A percentile compares a stretch with the other conserved stretches of the same genome.
These are phyloP conservation scores for Rhinopomastus cyanomelas DNA, from an alignment of 2,113 vertebrate species.

Conservation along the genomic window DNA sequence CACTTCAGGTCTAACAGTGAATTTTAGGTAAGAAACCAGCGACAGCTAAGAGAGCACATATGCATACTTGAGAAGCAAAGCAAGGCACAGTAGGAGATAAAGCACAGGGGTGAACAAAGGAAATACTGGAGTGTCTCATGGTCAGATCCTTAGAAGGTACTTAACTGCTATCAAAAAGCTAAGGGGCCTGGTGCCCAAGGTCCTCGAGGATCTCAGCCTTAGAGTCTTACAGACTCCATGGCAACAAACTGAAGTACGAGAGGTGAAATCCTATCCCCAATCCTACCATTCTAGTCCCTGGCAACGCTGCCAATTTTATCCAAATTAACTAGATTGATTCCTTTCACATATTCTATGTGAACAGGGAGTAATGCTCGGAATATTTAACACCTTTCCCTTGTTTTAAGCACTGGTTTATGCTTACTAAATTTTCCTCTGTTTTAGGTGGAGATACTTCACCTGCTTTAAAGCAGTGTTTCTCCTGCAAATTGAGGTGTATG, in stretches of 20 bases:
- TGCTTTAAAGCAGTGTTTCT: background rate
- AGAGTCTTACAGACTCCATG: background rate
- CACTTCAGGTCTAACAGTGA: background rate
- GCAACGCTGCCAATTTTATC: background rate
- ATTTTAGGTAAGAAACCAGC: background rate
- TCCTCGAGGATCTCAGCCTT: background rate
- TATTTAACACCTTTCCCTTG: background rate
- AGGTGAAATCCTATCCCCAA: background rate
- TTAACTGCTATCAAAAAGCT: background rate
- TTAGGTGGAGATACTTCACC: background rate
- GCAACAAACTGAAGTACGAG: background rate
- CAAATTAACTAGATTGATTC: background rate
- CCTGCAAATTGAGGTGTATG: background rate
- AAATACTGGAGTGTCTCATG: background rate
- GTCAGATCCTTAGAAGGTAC: background rate
- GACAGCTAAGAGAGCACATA: background rate
- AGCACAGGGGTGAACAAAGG: background rate
- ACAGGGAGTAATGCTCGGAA: background rate
- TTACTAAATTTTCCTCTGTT: background rate
- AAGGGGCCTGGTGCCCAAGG: background rate
- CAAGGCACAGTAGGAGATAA: background rate
- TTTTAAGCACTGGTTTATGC: background rate
- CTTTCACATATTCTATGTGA: background rate
- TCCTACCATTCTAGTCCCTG: background rate
- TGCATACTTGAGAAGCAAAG: background rate